Evolutionary conservation across 37 sponge, comb jelly and placozoan species (phyloP).

Genomic region (Cladorhizidae sp.): DNA sequence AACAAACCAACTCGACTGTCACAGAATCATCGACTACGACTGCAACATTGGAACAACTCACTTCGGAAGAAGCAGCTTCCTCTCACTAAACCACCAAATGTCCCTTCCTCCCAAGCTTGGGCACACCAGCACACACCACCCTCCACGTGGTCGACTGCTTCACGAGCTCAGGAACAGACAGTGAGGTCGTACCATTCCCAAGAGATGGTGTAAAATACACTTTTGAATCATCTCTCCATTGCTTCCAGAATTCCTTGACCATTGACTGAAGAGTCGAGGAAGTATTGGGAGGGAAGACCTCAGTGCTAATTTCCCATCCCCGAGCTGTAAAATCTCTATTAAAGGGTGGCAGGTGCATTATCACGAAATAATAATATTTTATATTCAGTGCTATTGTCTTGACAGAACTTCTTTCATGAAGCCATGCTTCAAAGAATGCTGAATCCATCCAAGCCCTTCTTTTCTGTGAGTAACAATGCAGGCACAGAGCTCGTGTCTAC

Average conservation of each 20-base stretch:
- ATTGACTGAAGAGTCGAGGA: neutral
- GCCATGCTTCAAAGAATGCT: neutral
- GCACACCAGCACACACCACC: neutral
- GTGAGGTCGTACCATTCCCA: neutral
- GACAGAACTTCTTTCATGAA: constrained; percentile 5
- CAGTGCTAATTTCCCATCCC: constrained; percentile 3
- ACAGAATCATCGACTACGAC: too few relatives aligned
- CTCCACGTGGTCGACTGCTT: neutral
- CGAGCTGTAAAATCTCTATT: neutral
- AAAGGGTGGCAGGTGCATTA: neutral
- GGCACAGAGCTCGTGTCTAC: neutral
- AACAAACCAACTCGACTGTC: too few relatives aligned
- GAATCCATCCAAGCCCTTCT: neutral
- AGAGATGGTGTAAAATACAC: neutral
- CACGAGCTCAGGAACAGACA: neutral
- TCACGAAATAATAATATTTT: constrained; percentile 4
- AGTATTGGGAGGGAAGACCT: neutral
- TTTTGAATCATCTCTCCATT: neutral
- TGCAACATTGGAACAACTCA: too few relatives aligned
- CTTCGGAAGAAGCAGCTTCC: neutral
- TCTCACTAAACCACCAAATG: neutral
- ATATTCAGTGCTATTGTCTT: neutral
- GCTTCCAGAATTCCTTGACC: constrained; percentile 8
- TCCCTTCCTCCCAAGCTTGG: neutral
- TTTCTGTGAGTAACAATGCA: neutral